Conservation (phyloP, 2,888 invertebrate genomes). For the Cephus sareptanus region DNA sequence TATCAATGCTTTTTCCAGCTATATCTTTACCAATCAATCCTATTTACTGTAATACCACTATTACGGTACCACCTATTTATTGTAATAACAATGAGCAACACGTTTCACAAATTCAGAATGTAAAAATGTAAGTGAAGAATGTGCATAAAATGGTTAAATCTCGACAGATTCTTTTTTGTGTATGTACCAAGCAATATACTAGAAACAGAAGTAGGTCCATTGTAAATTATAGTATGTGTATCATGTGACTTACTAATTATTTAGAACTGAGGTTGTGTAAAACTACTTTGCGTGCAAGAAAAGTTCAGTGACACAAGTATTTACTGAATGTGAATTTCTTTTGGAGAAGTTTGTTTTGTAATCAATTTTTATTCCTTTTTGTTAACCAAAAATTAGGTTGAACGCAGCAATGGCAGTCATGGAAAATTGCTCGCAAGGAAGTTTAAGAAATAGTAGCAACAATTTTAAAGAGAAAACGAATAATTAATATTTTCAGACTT, state of each 20-base stretch:
- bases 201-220: conserved; percentile 36
- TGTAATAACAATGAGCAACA: too few species aligned
- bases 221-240: conserved; percentile 16
- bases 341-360: background rate
- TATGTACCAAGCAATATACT: conserved; percentile 37
- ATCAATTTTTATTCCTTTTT: background rate
- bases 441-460: background rate
- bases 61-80: too few species aligned
- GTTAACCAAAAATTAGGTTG: background rate
- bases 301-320: background rate
- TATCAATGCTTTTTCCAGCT: too few species aligned
- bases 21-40: too few species aligned
- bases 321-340: background rate
- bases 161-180: conserved; percentile 31
- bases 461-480: background rate
- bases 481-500: background rate
- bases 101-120: background rate
- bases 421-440: background rate
- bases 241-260: background rate
- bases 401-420: background rate
- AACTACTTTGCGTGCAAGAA: background rate
- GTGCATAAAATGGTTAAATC: conserved; percentile 22
- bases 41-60: too few species aligned
- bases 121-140: background rate
- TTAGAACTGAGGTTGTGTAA: background rate